Evolutionary conservation across 53 echinoderm and acorn worm genomes (phyloP).

Genomic region (Apostichopus leukothele): DNA sequence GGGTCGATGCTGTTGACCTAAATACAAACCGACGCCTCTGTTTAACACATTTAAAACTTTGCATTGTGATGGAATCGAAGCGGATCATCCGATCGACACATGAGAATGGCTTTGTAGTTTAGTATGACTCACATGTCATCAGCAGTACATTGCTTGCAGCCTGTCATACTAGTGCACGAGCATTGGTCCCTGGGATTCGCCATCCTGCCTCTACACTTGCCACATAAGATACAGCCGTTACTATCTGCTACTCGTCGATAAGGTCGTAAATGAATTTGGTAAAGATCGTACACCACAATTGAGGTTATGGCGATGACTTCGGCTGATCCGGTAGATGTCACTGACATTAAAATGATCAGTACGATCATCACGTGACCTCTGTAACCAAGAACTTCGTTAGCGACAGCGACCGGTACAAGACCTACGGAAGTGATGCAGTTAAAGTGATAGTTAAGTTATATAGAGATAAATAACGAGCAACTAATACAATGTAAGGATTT

Average conservation of each 20-base stretch:
- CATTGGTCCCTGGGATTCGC: conserved; percentile 85
- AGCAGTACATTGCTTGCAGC: conserved; percentile 62
- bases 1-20: too few relatives aligned
- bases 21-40: too few relatives aligned
- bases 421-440: conserved; percentile 46
- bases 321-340: conserved; percentile 95
- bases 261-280: conserved; percentile 91
- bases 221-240: conserved; percentile 88
- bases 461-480: too few relatives aligned
- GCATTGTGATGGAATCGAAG: too few relatives aligned
- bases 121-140: conserved; percentile 59
- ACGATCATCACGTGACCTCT: conserved; percentile 80
- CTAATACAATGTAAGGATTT: too few relatives aligned
- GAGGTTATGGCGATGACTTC: conserved; percentile 96
- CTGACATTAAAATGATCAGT: conserved; percentile 88
- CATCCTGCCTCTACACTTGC: conserved; percentile 88
- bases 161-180: conserved; percentile 73
- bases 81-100: too few relatives aligned
- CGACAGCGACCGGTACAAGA: conserved; percentile 77
- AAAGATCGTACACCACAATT: conserved; percentile 89
- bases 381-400: conserved; percentile 75
- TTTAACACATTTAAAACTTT: too few relatives aligned
- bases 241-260: conserved; percentile 75
- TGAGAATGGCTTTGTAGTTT: background rate
- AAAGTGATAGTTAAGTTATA: too few relatives aligned